Evolutionary conservation across 2,113 vertebrate species (phyloP).

Genomic region (Chamaetylas fuelleborni): DNA sequence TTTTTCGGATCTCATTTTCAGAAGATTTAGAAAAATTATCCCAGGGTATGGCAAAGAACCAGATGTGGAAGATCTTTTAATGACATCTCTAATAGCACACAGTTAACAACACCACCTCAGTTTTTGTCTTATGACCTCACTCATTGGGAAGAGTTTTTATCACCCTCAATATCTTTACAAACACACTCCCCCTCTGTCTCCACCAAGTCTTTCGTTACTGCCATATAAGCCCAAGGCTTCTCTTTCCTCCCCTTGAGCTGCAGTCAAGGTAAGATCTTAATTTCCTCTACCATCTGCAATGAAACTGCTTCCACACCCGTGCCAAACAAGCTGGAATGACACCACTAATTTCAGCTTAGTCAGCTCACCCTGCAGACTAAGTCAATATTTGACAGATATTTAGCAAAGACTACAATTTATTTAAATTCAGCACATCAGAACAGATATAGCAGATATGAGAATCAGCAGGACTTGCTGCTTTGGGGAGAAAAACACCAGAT

Average conservation of each 20-base stretch:
- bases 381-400: conserved; percentile 27
- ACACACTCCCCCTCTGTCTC: not conserved
- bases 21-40: conserved; percentile 13
- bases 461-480: not conserved
- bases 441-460: not conserved
- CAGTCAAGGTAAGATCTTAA: conserved; percentile 12
- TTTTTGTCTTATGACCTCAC: conserved; percentile 33
- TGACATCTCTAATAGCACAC: not conserved
- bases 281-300: conserved; percentile 1
- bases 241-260: not conserved
- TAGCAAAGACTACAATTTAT: not conserved
- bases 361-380: not conserved
- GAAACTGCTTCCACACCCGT: not conserved
- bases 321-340: not conserved
- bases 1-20: conserved; percentile 1
- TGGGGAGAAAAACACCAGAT: not conserved
- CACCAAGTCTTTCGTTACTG: not conserved
- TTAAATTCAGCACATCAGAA: not conserved
- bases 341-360: conserved; percentile 18
- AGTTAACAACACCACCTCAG: conserved; percentile 2
- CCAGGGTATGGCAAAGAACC: conserved; percentile 12
- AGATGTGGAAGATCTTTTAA: not conserved
- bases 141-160: not conserved
- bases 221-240: not conserved
- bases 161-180: not conserved